Evolutionary conservation across 2,113 vertebrate species (phyloP).

Genomic region (Phyllopteryx taeniolatus): DNA sequence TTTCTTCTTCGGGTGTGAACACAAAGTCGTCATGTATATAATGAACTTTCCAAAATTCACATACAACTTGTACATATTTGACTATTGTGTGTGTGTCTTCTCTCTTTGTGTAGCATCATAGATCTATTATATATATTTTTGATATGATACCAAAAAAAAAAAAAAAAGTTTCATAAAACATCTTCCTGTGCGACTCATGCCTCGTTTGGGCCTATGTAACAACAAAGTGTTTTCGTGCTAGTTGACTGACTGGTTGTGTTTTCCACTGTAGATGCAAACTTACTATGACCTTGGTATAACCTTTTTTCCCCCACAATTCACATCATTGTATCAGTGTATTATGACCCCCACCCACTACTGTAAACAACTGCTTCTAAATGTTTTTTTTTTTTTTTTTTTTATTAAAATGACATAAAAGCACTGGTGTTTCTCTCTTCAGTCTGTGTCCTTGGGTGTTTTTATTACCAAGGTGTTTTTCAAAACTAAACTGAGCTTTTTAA

Average conservation of each 20-base stretch:
- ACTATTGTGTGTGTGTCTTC: constrained; percentile 66
- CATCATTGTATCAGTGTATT: constrained; percentile 28
- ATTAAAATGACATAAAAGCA: constrained; percentile 51
- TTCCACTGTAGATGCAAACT: constrained; percentile 20
- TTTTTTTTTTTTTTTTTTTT: constrained; percentile 45
- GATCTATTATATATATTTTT: constrained; percentile 13
- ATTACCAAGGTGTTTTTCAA: too few relatives aligned
- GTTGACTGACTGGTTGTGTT: background rate
- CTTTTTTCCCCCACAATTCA: constrained; percentile 14
- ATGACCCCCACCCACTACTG: constrained; percentile 49
- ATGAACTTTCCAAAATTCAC: constrained; percentile 62
- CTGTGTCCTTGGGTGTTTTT: background rate
- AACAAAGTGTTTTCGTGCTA: background rate
- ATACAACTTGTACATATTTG: constrained; percentile 78
- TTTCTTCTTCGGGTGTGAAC: background rate
- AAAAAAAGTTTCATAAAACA: background rate
- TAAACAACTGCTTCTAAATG: constrained; percentile 49
- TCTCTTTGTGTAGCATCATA: constrained; percentile 7
- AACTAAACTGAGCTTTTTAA: too few relatives aligned
- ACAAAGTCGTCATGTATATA: constrained; percentile 57
- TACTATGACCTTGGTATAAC: constrained; percentile 7
- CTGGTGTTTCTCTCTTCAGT: background rate
- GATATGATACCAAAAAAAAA: background rate
- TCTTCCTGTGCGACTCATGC: background rate
- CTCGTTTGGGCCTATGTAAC: background rate